These are phyloP conservation scores for Apis dorsata DNA, from an alignment of 1,140 invertebrate genomes.

Conservation along the genomic window DNA sequence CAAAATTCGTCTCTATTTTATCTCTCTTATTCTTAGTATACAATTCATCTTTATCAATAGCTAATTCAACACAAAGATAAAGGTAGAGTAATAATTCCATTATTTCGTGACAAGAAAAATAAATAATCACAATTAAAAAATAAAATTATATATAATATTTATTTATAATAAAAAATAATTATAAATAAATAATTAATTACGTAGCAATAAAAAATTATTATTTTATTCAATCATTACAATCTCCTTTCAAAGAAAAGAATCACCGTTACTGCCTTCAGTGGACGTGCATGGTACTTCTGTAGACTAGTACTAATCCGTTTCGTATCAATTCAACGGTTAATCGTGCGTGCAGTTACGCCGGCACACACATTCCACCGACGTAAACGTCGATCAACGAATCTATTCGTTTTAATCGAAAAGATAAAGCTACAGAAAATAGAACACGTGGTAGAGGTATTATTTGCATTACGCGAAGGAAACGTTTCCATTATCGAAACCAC, in stretches of 20 bases:
- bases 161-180: too few relatives aligned
- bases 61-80: too few relatives aligned
- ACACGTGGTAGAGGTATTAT: not conserved
- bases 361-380: not conserved
- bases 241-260: not conserved
- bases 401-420: not conserved
- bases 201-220: not conserved
- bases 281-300: not conserved
- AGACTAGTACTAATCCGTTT: not conserved
- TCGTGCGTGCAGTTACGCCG: not conserved
- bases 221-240: too few relatives aligned
- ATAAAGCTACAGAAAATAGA: not conserved
- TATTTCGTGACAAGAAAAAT: too few relatives aligned
- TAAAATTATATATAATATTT: too few relatives aligned
- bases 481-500: conserved; percentile 1
- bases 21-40: too few relatives aligned
- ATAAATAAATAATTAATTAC: not conserved
- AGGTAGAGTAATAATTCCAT: too few relatives aligned
- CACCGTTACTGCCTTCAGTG: not conserved
- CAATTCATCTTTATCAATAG: too few relatives aligned
- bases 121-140: too few relatives aligned
- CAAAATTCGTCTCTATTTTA: too few relatives aligned
- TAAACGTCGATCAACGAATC: not conserved
- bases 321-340: not conserved
- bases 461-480: not conserved